phyloP scores from a whole-genome alignment of 2,888 invertebrate genomes.

The Drosophila meridionalis region DNA sequence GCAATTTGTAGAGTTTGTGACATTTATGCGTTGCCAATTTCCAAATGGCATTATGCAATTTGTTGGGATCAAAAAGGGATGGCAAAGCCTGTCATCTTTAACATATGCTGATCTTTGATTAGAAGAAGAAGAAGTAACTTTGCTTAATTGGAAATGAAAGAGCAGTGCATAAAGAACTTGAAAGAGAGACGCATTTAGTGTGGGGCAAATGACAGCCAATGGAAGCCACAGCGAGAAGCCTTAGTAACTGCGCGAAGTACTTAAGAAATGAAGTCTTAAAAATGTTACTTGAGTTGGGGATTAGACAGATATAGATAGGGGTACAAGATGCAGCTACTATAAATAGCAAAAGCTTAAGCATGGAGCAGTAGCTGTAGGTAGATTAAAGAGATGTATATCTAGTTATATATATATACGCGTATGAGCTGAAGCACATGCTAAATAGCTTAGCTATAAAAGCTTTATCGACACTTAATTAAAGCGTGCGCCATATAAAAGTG shows the following conservation, averaged over 20 bases:
- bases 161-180: not conserved
- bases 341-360: slow-evolving; percentile 13
- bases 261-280: slow-evolving; percentile 43
- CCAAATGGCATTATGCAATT: slow-evolving; percentile 71
- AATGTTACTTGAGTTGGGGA: slow-evolving; percentile 39
- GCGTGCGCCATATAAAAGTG: not conserved
- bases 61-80: slow-evolving; percentile 32
- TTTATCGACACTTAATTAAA: slow-evolving; percentile 3
- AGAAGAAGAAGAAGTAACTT: slow-evolving; percentile 9
- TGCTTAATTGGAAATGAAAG: slow-evolving; percentile 37
- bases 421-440: not conserved
- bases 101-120: slow-evolving; percentile 24
- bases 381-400: not conserved
- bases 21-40: slow-evolving; percentile 77
- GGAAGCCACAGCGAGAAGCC: slow-evolving; percentile 44
- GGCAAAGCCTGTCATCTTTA: slow-evolving; percentile 21
- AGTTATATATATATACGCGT: not conserved
- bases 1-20: slow-evolving; percentile 81
- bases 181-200: not conserved
- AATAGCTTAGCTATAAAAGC: slow-evolving; percentile 1
- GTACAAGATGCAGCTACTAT: not conserved
- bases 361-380: slow-evolving; percentile 15
- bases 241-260: slow-evolving; percentile 13
- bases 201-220: not conserved
- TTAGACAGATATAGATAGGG: slow-evolving; percentile 3